A percentile compares a stretch with the other conserved stretches of the same genome.
Evolutionary conservation across 2,113 vertebrate species (phyloP).

Genomic region (Cynocephalus volans): DNA sequence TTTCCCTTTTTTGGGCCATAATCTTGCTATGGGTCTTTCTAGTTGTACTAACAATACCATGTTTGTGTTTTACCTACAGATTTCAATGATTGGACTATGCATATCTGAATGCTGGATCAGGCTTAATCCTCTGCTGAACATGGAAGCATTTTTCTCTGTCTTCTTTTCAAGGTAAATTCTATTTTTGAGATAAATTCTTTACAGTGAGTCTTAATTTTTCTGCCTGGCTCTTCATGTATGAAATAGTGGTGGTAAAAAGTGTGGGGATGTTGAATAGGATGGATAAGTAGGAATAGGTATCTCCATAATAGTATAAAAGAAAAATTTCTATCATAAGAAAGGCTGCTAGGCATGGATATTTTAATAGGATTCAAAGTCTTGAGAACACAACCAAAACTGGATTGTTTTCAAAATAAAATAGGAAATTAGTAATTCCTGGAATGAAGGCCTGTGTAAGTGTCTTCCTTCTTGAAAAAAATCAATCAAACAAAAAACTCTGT

Average conservation of each 20-base stretch:
- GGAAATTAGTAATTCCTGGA: not conserved
- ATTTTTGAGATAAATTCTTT: not conserved
- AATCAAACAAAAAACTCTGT: not conserved
- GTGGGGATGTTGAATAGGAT: not conserved
- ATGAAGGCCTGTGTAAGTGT: not conserved
- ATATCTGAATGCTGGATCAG: constrained; percentile 95
- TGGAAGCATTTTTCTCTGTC: constrained; percentile 91
- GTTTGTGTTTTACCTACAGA: constrained; percentile 82
- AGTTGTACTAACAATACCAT: not conserved
- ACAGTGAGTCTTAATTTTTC: too few relatives aligned
- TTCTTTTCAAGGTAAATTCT: constrained; percentile 91
- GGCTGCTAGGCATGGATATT: not conserved
- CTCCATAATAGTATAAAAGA: not conserved
- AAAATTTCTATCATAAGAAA: not conserved
- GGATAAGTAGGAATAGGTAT: not conserved
- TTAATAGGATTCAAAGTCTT: not conserved
- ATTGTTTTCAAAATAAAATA: not conserved
- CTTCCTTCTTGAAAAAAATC: not conserved
- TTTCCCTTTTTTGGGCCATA: not conserved
- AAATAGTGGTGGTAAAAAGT: not conserved
- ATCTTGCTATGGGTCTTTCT: not conserved
- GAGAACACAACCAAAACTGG: not conserved
- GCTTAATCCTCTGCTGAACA: constrained; percentile 92
- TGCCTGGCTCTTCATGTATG: not conserved
- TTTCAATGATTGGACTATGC: constrained; percentile 92